These are phyloP conservation scores for Syngnathoides biaculeatus DNA, from an alignment of 2,113 vertebrate species.

Conservation along the genomic window DNA sequence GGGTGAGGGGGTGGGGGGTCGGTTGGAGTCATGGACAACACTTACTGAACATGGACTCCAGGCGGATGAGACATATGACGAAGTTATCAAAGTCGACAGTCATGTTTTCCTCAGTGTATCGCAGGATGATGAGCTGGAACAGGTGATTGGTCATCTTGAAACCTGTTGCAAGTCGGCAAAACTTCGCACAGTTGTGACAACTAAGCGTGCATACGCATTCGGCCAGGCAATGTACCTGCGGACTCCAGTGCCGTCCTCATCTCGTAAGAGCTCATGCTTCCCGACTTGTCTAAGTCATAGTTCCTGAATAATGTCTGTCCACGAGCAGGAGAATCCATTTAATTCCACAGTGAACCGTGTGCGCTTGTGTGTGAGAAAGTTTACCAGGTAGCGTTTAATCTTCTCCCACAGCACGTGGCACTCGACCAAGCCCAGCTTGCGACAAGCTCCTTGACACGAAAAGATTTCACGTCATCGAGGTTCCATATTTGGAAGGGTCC, in stretches of 20 bases:
- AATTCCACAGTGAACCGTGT: neutral
- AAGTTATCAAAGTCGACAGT: slow-evolving; percentile 89
- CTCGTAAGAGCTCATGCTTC: slow-evolving; percentile 90
- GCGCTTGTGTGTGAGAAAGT: slow-evolving; percentile 20
- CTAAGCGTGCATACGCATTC: neutral
- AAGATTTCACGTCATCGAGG: neutral
- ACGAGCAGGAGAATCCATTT: neutral
- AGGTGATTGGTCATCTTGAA: slow-evolving; percentile 85
- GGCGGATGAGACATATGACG: slow-evolving; percentile 85
- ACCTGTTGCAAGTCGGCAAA: slow-evolving; percentile 54
- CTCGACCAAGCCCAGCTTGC: slow-evolving; percentile 85
- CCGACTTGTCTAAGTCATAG: slow-evolving; percentile 92
- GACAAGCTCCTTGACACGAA: slow-evolving; percentile 77
- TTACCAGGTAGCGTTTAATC: slow-evolving; percentile 87
- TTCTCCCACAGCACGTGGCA: slow-evolving; percentile 93
- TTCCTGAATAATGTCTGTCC: slow-evolving; percentile 82
- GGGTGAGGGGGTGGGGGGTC: no score
- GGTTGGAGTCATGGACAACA: neutral
- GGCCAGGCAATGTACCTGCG: slow-evolving; percentile 71
- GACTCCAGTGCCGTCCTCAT: slow-evolving; percentile 89
- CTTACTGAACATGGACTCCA: slow-evolving; percentile 97
- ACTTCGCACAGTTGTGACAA: neutral
- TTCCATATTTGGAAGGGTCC: no score
- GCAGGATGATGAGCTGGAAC: slow-evolving; percentile 88
- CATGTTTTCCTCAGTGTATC: slow-evolving; percentile 86